These are phyloP conservation scores for Gouania willdenowi DNA, from an alignment of 2,797 vertebrate species.

Conservation along the genomic window DNA sequence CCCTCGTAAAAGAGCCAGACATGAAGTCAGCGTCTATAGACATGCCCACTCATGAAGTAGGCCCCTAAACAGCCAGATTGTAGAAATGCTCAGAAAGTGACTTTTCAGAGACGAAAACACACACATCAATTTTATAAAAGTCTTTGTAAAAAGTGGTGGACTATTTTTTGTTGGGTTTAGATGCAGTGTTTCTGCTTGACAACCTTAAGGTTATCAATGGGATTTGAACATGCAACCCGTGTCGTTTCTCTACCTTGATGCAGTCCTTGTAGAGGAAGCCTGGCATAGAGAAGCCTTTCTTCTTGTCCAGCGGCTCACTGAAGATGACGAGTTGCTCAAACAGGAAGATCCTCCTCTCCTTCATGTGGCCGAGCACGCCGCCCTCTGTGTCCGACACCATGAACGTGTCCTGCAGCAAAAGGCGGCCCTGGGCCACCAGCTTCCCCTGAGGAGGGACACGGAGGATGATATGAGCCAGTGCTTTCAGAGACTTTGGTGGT, in stretches of 20 bases:
- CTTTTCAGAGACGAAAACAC: too few relatives aligned
- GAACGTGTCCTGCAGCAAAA: slow-evolving; percentile 95
- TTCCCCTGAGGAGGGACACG: slow-evolving; percentile 81
- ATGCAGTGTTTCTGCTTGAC: too few relatives aligned
- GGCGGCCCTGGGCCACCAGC: slow-evolving; percentile 96
- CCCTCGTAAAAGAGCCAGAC: too few relatives aligned
- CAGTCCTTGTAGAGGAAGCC: slow-evolving; percentile 97
- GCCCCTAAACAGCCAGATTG: too few relatives aligned
- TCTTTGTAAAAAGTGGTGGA: too few relatives aligned
- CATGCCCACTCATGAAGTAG: too few relatives aligned
- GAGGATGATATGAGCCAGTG: background rate
- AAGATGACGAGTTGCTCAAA: slow-evolving; percentile 98
- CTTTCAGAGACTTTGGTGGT: background rate
- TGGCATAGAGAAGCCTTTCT: slow-evolving; percentile 93
- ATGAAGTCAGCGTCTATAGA: too few relatives aligned
- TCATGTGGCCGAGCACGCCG: slow-evolving; percentile 83
- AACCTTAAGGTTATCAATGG: too few relatives aligned
- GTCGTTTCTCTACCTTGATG: slow-evolving; percentile 84
- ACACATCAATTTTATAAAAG: too few relatives aligned
- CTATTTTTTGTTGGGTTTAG: too few relatives aligned
- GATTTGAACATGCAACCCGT: too few relatives aligned
- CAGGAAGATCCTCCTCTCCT: slow-evolving; percentile 94
- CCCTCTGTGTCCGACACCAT: slow-evolving; percentile 89
- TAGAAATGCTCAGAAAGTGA: too few relatives aligned
- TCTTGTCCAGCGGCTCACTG: slow-evolving; percentile 95